Conservation (phyloP, 2,113 vertebrate genomes). For the Microtus montanus region DNA sequence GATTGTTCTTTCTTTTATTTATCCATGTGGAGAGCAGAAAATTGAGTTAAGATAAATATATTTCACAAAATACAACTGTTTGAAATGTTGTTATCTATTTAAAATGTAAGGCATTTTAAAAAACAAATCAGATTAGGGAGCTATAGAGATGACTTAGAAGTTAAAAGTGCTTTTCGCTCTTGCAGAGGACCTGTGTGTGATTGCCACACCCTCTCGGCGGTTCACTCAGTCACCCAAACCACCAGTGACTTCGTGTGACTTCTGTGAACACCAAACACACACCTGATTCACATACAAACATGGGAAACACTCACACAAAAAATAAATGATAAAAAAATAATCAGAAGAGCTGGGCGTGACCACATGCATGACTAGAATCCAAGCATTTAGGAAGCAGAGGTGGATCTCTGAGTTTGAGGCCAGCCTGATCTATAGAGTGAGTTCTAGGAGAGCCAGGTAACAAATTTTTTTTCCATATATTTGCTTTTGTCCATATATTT, state of each 20-base stretch:
- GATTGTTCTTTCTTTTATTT: background rate
- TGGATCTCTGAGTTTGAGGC: background rate
- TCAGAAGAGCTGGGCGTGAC: background rate
- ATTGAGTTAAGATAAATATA: background rate
- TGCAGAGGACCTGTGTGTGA: background rate
- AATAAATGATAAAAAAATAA: background rate
- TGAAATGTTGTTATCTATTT: background rate
- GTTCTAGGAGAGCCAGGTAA: background rate
- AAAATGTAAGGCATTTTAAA: background rate
- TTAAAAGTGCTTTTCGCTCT: background rate
- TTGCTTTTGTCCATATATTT: slow-evolving; percentile 68
- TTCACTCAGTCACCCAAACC: background rate
- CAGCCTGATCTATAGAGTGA: too few relatives aligned
- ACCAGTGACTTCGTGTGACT: background rate
- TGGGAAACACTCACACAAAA: background rate
- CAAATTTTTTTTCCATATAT: background rate
- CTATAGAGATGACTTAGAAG: background rate
- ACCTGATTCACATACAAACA: background rate
- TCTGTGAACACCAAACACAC: background rate
- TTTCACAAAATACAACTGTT: background rate
- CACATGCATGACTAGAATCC: background rate
- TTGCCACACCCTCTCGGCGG: background rate
- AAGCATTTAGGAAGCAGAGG: too few relatives aligned
- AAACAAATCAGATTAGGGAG: background rate
- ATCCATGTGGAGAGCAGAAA: slow-evolving; percentile 3